phyloP scores from a whole-genome alignment of 2,888 invertebrate species.

The Charanyca ferruginea region DNA sequence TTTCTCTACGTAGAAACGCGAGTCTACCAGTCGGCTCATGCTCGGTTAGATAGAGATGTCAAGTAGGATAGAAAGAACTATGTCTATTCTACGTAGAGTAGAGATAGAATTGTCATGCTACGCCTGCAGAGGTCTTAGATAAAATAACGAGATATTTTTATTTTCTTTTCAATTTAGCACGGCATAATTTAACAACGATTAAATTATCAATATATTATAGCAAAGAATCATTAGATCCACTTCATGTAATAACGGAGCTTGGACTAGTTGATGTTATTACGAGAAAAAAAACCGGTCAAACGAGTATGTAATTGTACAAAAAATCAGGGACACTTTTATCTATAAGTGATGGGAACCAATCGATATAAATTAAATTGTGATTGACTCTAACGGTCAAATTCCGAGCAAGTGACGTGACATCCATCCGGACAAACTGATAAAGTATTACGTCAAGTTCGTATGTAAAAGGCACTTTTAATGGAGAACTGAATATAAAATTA shows the following conservation, averaged over 20 bases:
- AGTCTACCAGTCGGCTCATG: no score
- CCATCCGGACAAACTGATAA: slow-evolving; percentile 22
- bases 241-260: slow-evolving; percentile 50
- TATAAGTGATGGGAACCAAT: slow-evolving; percentile 67
- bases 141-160: slow-evolving; percentile 12
- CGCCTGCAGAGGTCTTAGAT: slow-evolving; percentile 1
- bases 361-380: slow-evolving; percentile 63
- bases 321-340: slow-evolving; percentile 67
- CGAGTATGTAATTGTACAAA: slow-evolving; percentile 66
- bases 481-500: no score
- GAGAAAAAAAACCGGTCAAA: slow-evolving; percentile 65
- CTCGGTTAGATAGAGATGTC: no score
- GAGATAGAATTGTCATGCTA: no score
- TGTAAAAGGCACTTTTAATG: background rate
- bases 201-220: slow-evolving; percentile 52
- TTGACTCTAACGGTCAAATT: slow-evolving; percentile 57
- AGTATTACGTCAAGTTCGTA: slow-evolving; percentile 23
- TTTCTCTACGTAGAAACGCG: no score
- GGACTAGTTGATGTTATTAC: slow-evolving; percentile 69
- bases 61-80: no score
- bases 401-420: slow-evolving; percentile 38
- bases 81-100: no score
- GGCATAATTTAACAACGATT: slow-evolving; percentile 27
- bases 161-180: slow-evolving; percentile 6
- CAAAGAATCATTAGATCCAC: slow-evolving; percentile 53